Base-by-base conservation (phyloP, 2,113 vertebrate genomes). In the Onychostoma macrolepis region DNA sequence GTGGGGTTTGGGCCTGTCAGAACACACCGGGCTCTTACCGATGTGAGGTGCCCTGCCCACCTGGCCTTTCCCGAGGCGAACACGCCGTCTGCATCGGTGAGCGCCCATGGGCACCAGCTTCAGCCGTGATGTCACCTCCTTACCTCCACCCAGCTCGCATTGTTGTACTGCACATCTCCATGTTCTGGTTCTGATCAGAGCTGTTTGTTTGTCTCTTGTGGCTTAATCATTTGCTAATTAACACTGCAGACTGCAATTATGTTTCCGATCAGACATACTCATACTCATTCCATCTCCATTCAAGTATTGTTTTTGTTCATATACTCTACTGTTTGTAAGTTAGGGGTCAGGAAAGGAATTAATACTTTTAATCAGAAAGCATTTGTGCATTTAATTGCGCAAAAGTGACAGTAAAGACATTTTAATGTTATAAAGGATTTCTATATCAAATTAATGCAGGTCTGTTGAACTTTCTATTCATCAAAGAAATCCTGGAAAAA, bases 1-100 rank as follows among this genome's bases (percentile, higher is more conserved):
- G 92, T 65, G 92, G 89, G 50, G 90, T 86, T 53, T 91, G 91
- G 90, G 79, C 79, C 26, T 91, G 91, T 79, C 89, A 87, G 72
- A 91, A 92, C 87, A 86, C 87, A 21, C 80, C 50, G 45, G 90
- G 89, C 76, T 91, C 88, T 58, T 91, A 89, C 87, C 87, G 43
- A 45, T 92, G 91, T 71, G 79, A 84, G 45, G 86, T 75, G 38
- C 61, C 80, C 85, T 92, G 91, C 48, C 89, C 89, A 11, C 88
- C 89, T 1, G 91, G 92, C 21, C 88, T 89, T 78, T 63, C 33
- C 28, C 72, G 80, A 33, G 80, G 48, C 38, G 56, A 85, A 76
- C 48, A 81, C 2, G 90, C 89, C 8, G 43, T 26, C 81, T 92
- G 91, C 58, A 78, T 71, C 56, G 91, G 91, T 92, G 88, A 90